Base-by-base conservation (phyloP, 2,797 vertebrate species). In the Phalloptychus januarius region DNA sequence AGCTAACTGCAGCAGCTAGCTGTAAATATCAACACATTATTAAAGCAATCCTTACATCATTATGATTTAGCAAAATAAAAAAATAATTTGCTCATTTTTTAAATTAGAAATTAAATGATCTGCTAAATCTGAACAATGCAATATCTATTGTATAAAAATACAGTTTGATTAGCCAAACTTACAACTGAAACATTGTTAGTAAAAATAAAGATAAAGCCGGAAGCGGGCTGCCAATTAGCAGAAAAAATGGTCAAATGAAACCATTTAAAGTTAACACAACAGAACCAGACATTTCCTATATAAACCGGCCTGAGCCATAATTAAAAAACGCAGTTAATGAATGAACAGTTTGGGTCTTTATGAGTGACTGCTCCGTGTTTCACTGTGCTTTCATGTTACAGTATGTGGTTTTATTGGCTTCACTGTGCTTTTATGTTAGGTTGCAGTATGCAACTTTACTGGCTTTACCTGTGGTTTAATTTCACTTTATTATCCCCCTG, bases 321-420 rank as follows among this genome's bases (percentile, higher is more conserved):
- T 88, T 87, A 87, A 86, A 25, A 54, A 86, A 8, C 3, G 7
- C 36, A 36, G 81, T 80, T 78, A 87, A 84, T 81, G 84, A 85
- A 83, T 46, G 81, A 86, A 72, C 77, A 78, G 82, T 36, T 69
- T 25, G n/a, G 72, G 45, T 80, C 74, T 81, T 77, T 78, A 75
- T 79, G 78, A 82, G 83, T 18, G 61, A 88, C 85, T 71, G 82
- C 74, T 79, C 76, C 25, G 2, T 61, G 33, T 85, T 82, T 78
- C 78, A 71, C 84, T 75, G 16, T 31, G 81, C 90, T 93, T 93
- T 92, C 87, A 93, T 92, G 87, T 88, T 81, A 79, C 83, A 90
- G 71, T 81, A 6, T 76, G 82, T 75, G 83, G 16, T 89, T 93
- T 93, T 92, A 93, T 84, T 76, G 88, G 74, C 73, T 72, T 8